Evolutionary conservation across 64 coral and sea anemone genomes (phyloP), one percentile per base, ranked within the genome.

Genomic region (Stichodactyla mertensii): DNA sequence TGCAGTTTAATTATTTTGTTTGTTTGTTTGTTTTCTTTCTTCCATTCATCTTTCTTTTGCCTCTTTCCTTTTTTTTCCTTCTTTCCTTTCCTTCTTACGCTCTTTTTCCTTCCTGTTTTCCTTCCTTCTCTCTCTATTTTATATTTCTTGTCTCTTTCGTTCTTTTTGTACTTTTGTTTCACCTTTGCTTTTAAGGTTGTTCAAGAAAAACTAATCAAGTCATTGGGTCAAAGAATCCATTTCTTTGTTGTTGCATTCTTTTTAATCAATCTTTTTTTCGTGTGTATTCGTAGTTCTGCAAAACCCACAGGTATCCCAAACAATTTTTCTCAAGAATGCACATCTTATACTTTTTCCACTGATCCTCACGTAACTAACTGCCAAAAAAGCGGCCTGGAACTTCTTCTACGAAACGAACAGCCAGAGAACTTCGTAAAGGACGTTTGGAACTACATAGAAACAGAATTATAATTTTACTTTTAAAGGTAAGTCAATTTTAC

Each of bases 361-460:
- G 71, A 86, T 10, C 89, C 89, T 9, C 52, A 90, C 52, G 83
- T 90, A 0, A 14, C 83, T 5, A 83, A 77, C 36, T 36, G 84
- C 69, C 27, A 51, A 6, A 57, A 80, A 16, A 52, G 19, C 19
- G 83, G 53, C 4, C 10, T 90, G 5, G 55, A 77, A 31, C 74
- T 52, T 27, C 83, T 90, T 19, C 89, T 85, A 77, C 81, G 70
- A 10, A 58, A 90, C 23, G 55, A 59, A 2, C 64, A 90, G 5
- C 71, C 89, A 26, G 64, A 78, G 22, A 59, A 86, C n/a, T 86
- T 90, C 79, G 31, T 90, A 23, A 85, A 59, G 12, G 83, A 86
- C 18, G 71, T 90, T 18, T 90, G 89, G 89, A 55, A 69, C 10
- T 83, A 70, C 36, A 86, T 90, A 54, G 89, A 90, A 13, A 16